Percentiles rank a stretch among this genome's conserved stretches.
Evolutionary conservation across 2,797 vertebrate species (phyloP).

Genomic region (Schizopygopsis pylzovi): DNA sequence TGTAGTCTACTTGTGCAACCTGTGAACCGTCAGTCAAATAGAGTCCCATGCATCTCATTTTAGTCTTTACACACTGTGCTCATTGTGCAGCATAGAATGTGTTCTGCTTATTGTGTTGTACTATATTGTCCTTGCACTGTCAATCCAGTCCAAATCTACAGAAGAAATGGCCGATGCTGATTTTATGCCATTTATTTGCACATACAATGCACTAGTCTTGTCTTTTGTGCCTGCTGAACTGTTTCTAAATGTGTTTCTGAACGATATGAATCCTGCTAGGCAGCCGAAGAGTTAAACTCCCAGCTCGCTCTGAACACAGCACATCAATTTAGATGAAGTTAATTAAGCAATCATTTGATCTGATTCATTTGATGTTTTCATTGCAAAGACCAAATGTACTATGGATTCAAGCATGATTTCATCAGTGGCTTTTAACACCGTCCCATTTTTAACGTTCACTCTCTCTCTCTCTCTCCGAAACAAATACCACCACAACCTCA

Average conservation of each 20-base stretch:
- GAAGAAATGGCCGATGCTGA: not conserved
- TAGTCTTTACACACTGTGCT: not conserved
- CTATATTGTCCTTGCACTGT: slow-evolving; percentile 22
- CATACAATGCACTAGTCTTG: slow-evolving; percentile 9
- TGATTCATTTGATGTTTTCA: slow-evolving; percentile 36
- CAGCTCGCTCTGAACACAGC: slow-evolving; percentile 15
- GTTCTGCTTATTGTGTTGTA: not conserved
- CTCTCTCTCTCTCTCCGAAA: slow-evolving; percentile 50
- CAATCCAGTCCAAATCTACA: not conserved
- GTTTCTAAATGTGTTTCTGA: slow-evolving; percentile 15
- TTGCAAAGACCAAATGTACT: slow-evolving; percentile 18
- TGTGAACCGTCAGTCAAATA: slow-evolving; percentile 1
- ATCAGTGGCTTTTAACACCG: slow-evolving; percentile 24
- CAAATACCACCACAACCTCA: slow-evolving; percentile 12
- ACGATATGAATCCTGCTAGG: not conserved
- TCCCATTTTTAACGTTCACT: slow-evolving; percentile 65
- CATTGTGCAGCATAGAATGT: not conserved
- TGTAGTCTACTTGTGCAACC: not conserved
- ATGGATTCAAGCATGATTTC: slow-evolving; percentile 37
- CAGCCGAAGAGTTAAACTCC: not conserved
- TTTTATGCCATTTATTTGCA: slow-evolving; percentile 21
- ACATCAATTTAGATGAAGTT: slow-evolving; percentile 23
- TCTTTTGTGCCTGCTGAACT: slow-evolving; percentile 15
- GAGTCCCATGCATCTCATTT: not conserved
- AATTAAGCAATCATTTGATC: slow-evolving; percentile 41